phyloP scores from a whole-genome alignment of 2,797 vertebrate species.

The Danio albolineatus region DNA sequence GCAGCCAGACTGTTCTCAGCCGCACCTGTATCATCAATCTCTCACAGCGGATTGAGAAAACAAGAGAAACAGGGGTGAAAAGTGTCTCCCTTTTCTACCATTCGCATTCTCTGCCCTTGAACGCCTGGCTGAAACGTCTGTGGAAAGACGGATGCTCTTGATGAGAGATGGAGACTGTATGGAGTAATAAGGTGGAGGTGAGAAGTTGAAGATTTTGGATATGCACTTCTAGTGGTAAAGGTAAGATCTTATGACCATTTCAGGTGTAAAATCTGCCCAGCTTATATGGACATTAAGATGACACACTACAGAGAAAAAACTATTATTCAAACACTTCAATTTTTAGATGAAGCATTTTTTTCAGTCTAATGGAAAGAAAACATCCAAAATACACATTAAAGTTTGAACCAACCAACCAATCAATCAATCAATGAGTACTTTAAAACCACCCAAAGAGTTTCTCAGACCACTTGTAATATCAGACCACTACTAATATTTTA shows the following conservation, averaged over 20 bases:
- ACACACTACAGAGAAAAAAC: no score
- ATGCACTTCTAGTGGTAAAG: not conserved
- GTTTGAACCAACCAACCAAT: no score
- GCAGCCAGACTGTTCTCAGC: constrained; percentile 7
- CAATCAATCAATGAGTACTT: no score
- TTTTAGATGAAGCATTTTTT: no score
- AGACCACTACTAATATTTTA: no score
- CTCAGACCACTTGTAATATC: no score
- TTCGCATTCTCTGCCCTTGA: constrained; percentile 8
- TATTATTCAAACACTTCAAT: no score
- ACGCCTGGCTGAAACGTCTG: not conserved
- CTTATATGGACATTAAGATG: not conserved
- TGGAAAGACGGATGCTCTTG: not conserved
- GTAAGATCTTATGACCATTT: not conserved
- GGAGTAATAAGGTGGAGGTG: constrained; percentile 1
- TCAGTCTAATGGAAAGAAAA: no score
- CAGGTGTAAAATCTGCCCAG: constrained; percentile 17
- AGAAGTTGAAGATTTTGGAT: not conserved
- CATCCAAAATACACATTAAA: no score
- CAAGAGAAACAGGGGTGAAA: constrained; percentile 7
- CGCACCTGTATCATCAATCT: constrained; percentile 39
- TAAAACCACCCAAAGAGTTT: no score
- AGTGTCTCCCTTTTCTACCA: constrained; percentile 2
- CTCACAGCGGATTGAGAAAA: constrained; percentile 20
- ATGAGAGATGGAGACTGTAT: not conserved